These are phyloP conservation scores for Leptoclinus maculatus DNA, from an alignment of 2,797 vertebrate genomes.

Conservation along the genomic window DNA sequence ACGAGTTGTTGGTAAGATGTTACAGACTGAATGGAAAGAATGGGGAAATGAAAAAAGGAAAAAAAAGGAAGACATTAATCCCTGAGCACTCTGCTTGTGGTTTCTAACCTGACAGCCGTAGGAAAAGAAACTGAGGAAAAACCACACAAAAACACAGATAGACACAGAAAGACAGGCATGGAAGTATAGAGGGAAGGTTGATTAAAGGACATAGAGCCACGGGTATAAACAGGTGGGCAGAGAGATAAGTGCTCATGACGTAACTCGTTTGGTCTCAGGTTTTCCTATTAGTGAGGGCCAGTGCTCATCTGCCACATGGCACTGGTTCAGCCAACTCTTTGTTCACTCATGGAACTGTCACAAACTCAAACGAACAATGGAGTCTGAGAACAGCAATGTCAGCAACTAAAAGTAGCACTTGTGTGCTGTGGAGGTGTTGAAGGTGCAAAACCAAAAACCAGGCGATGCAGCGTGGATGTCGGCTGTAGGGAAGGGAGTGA, in stretches of 20 bases:
- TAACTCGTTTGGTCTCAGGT: slow-evolving; percentile 47
- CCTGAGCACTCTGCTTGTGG: slow-evolving; percentile 10
- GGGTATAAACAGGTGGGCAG: slow-evolving; percentile 50
- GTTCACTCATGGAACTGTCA: not conserved
- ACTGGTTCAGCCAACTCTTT: slow-evolving; percentile 8
- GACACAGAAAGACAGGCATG: not conserved
- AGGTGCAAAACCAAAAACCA: not conserved
- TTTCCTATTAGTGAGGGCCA: slow-evolving; percentile 39
- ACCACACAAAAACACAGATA: not conserved
- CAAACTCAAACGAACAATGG: not conserved
- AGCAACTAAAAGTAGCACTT: not conserved
- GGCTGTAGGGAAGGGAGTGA: not conserved
- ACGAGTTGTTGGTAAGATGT: slow-evolving; percentile 1
- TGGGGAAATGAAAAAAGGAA: slow-evolving; percentile 1
- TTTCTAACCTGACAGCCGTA: slow-evolving; percentile 20
- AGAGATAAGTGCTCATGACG: slow-evolving; percentile 49
- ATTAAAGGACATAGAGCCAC: slow-evolving; percentile 33
- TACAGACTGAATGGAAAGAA: not conserved
- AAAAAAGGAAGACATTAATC: slow-evolving; percentile 18
- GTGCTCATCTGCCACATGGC: slow-evolving; percentile 58
- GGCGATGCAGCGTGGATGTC: not conserved
- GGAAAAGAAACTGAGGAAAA: slow-evolving; percentile 22
- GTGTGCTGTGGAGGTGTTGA: not conserved
- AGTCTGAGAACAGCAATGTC: not conserved
- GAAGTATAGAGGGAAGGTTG: slow-evolving; percentile 7